A percentile compares a stretch with the other conserved stretches of the same genome.
phyloP scores from a whole-genome alignment of 1,140 invertebrate genomes.

The Trichogramma pretiosum region DNA sequence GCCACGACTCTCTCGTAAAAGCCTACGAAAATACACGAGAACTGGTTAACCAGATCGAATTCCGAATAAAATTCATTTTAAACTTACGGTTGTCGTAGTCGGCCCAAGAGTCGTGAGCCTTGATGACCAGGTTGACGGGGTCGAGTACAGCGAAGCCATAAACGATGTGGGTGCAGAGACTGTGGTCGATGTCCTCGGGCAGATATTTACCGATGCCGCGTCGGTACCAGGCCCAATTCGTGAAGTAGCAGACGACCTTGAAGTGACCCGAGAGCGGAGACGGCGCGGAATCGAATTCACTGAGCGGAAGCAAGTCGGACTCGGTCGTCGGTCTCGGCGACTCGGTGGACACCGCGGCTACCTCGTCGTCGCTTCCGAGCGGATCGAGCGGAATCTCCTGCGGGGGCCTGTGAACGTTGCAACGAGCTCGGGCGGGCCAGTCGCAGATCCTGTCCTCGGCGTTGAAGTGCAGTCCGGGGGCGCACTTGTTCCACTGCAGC shows the following conservation, averaged over 20 bases:
- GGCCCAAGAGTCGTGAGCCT: conserved; percentile 80
- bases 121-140: conserved; percentile 65
- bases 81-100: conserved; percentile 74
- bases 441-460: conserved; percentile 62
- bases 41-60: not conserved
- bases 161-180: conserved; percentile 82
- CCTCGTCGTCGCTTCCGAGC: not conserved
- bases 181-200: conserved; percentile 76
- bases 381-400: not conserved
- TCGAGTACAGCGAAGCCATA: conserved; percentile 87
- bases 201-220: conserved; percentile 69
- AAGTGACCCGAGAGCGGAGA: conserved; percentile 39
- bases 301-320: conserved; percentile 21
- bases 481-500: conserved; percentile 61
- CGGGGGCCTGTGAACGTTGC: conserved; percentile 26
- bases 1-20: conserved; percentile 76
- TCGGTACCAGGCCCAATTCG: conserved; percentile 91
- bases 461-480: conserved; percentile 71
- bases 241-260: conserved; percentile 80
- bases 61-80: not conserved
- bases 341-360: conserved; percentile 12
- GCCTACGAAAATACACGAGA: conserved; percentile 41
- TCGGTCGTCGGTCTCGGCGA: conserved; percentile 20
- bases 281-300: conserved; percentile 36
- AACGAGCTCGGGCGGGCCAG: conserved; percentile 66